These are phyloP conservation scores for Cavia aperea DNA, from an alignment of 2,113 vertebrate species.

Conservation along the genomic window DNA sequence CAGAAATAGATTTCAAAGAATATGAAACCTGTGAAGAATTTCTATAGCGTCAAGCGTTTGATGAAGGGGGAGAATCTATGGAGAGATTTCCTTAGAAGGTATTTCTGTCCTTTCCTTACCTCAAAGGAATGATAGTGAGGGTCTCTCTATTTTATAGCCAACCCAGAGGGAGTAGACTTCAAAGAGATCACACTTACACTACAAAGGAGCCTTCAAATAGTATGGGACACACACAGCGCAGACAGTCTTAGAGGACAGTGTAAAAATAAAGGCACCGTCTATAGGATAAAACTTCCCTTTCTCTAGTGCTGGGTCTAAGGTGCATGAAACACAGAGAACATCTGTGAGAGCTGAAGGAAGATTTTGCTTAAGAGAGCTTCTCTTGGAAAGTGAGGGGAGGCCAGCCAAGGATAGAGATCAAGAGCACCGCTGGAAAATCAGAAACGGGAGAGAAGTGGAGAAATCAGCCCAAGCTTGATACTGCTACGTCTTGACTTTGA, in stretches of 20 bases:
- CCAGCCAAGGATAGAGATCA: neutral
- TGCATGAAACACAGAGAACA: neutral
- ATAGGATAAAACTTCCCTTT: neutral
- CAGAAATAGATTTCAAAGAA: slow-evolving; percentile 7
- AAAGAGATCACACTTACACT: neutral
- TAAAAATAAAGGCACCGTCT: neutral
- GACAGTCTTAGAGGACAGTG: neutral
- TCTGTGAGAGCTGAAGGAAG: neutral
- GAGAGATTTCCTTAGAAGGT: neutral
- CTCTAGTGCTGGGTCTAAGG: neutral
- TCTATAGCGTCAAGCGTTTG: neutral
- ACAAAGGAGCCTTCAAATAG: neutral
- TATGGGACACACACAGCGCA: neutral
- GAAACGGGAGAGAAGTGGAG: neutral
- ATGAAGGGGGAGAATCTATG: neutral
- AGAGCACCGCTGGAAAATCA: neutral
- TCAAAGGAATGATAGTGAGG: neutral
- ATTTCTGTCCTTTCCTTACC: neutral
- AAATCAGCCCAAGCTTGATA: neutral
- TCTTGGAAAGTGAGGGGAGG: neutral
- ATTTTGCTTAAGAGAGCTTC: neutral
- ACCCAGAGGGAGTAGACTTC: neutral
- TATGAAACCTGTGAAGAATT: neutral
- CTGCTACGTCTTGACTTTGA: neutral
- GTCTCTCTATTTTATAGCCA: neutral